phyloP scores from a whole-genome alignment of 2,113 vertebrate species.

The Micronycteris hirsuta region DNA sequence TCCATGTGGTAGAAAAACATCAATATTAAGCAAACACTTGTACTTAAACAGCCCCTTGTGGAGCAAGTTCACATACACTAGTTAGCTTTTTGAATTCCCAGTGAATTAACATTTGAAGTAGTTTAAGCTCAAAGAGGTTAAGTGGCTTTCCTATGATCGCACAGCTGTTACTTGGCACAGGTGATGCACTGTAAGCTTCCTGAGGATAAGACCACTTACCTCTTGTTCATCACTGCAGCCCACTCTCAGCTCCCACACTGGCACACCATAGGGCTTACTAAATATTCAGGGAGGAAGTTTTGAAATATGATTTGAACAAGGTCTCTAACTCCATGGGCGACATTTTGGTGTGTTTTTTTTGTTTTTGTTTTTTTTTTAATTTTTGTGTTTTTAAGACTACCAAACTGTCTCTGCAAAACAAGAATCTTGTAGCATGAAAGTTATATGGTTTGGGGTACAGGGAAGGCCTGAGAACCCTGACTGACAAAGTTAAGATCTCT shows the following conservation, averaged over 20 bases:
- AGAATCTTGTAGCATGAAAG: neutral
- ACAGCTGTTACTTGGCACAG: neutral
- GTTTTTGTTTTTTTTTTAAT: neutral
- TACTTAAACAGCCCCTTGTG: neutral
- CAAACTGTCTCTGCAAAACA: neutral
- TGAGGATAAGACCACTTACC: neutral
- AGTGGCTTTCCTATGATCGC: neutral
- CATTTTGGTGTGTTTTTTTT: neutral
- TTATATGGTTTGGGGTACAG: neutral
- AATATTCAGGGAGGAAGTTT: neutral
- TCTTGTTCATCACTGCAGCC: neutral
- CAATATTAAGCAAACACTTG: slow-evolving; percentile 36
- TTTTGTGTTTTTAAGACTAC: neutral
- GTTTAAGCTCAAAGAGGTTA: neutral
- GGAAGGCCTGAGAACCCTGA: neutral
- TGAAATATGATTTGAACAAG: neutral
- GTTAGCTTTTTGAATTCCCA: slow-evolving; percentile 11
- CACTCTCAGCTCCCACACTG: neutral
- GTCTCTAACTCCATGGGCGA: neutral
- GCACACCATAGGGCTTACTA: neutral
- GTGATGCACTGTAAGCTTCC: neutral
- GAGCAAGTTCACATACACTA: neutral
- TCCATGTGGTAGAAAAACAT: slow-evolving; percentile 39
- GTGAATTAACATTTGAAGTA: neutral
- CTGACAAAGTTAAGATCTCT: neutral